A percentile compares a stretch with the other conserved stretches of the same genome.
Conservation (phyloP, 2,888 invertebrate species). For the Onchidella celtica region DNA sequence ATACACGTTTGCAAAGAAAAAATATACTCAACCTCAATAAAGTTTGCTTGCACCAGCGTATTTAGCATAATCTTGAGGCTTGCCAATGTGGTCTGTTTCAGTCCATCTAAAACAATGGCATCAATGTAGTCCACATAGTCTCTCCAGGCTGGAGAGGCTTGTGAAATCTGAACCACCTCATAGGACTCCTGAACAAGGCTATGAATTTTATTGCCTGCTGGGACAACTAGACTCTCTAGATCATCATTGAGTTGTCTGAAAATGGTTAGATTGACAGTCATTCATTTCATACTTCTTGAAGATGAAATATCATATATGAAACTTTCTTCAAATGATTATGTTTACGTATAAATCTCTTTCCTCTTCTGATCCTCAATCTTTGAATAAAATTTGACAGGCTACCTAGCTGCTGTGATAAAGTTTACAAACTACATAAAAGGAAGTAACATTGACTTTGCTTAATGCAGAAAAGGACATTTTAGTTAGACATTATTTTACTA, state of each 20-base stretch:
- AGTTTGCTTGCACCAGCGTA: constrained; percentile 74
- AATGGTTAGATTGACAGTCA: too few relatives aligned
- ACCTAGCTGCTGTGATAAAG: too few relatives aligned
- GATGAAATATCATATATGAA: not conserved
- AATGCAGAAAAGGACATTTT: too few relatives aligned
- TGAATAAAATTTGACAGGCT: too few relatives aligned
- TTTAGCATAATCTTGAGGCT: constrained; percentile 78
- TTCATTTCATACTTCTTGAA: too few relatives aligned
- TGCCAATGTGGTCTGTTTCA: constrained; percentile 76
- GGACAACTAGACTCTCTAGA: constrained; percentile 72
- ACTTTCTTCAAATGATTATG: not conserved
- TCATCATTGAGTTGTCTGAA: constrained; percentile 73
- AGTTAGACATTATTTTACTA: too few relatives aligned
- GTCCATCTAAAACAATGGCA: constrained; percentile 78
- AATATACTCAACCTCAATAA: constrained; percentile 72
- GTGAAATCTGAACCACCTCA: constrained; percentile 78
- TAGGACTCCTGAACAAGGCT: constrained; percentile 72
- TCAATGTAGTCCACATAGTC: constrained; percentile 79
- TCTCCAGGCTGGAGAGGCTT: constrained; percentile 80
- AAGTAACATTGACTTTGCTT: too few relatives aligned
- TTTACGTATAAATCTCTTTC: not conserved
- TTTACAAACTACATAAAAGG: too few relatives aligned
- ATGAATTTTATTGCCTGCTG: constrained; percentile 77
- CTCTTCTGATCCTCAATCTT: too few relatives aligned
- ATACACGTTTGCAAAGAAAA: too few relatives aligned